A percentile compares a stretch with the other conserved stretches of the same genome.
These are phyloP conservation scores for Onychorhynchus coronatus DNA, from an alignment of 2,113 vertebrate genomes.

Conservation along the genomic window DNA sequence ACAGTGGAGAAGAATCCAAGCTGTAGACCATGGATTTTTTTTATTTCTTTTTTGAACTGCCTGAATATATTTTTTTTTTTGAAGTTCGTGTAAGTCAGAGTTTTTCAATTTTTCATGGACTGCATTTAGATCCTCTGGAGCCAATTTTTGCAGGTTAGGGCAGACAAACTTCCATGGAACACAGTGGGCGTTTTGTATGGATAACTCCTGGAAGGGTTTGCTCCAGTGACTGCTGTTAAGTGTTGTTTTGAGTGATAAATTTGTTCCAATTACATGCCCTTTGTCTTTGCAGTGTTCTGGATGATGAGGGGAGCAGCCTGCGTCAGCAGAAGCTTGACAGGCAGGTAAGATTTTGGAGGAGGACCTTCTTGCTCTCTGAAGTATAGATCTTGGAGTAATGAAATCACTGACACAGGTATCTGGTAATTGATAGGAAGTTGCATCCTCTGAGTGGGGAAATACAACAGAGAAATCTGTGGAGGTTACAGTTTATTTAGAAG, in stretches of 20 bases:
- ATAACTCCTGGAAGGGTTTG: not conserved
- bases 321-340: slow-evolving; percentile 97
- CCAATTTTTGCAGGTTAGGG: not conserved
- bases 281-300: slow-evolving; percentile 87
- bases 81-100: not conserved
- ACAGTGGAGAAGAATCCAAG: not conserved
- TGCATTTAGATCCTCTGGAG: not conserved
- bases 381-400: not conserved
- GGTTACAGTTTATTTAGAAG: not conserved
- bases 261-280: not conserved
- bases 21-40: not conserved
- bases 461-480: not conserved
- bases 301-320: slow-evolving; percentile 94
- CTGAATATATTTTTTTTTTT: not conserved
- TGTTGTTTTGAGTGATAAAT: not conserved
- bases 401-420: not conserved
- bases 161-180: not conserved
- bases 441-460: not conserved
- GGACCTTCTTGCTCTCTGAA: not conserved
- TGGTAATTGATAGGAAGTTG: not conserved
- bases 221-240: not conserved
- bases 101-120: not conserved
- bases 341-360: slow-evolving; percentile 81
- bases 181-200: not conserved
- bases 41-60: not conserved